Evolutionary conservation across 2,888 invertebrate genomes (phyloP).

Genomic region (Polydesmus complanatus): DNA sequence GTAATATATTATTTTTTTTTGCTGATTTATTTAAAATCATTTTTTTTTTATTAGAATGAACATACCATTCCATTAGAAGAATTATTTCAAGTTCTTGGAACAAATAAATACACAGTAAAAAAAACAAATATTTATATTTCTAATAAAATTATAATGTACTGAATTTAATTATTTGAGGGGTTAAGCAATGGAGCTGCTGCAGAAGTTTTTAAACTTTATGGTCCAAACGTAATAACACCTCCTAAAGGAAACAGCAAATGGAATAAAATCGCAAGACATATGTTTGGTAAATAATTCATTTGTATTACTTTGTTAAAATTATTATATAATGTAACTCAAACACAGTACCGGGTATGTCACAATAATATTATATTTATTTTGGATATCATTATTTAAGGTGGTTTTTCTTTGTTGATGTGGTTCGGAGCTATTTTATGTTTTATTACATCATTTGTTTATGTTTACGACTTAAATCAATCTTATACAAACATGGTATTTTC

Average conservation of each 20-base stretch:
- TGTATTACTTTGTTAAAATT: no score
- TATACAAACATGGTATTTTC: neutral
- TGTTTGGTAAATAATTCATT: no score
- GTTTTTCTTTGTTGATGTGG: neutral
- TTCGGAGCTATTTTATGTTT: neutral
- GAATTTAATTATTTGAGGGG: constrained; percentile 47
- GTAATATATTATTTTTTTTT: neutral
- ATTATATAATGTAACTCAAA: no score
- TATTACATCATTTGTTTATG: neutral
- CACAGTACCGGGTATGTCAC: no score
- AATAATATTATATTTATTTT: no score
- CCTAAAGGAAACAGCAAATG: constrained; percentile 97
- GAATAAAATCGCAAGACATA: constrained; percentile 97
- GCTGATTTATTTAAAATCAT: neutral
- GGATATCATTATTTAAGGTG: neutral
- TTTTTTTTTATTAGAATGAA: constrained; percentile 47
- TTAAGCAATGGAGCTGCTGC: constrained; percentile 92
- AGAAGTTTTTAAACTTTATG: constrained; percentile 86
- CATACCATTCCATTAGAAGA: constrained; percentile 96
- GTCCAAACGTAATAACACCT: constrained; percentile 90
- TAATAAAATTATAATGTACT: neutral
- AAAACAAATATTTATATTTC: constrained; percentile 28
- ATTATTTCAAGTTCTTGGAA: constrained; percentile 88
- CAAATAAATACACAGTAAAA: constrained; percentile 92
- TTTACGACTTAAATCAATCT: neutral